Evolutionary conservation across 2,888 invertebrate species (phyloP), one percentile per base, ranked within the genome.

Genomic region (Parnassius orleans): DNA sequence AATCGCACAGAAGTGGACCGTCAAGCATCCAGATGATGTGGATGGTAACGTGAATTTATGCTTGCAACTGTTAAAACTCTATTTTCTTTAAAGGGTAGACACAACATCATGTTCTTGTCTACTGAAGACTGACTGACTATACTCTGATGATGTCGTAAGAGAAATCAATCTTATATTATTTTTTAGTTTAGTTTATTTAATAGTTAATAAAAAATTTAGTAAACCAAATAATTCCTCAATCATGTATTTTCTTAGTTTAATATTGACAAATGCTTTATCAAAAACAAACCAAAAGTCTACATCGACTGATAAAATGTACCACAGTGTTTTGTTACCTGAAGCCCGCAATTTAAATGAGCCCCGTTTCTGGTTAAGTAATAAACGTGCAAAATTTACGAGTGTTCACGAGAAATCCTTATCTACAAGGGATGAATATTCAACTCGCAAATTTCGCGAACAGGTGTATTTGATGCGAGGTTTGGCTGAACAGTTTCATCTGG

Each of bases 381-480:
- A 87, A 85, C 86, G 86, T 85, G 86, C 84, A 83, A 85, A 87
- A 80, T 88, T 86, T 80, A 80, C 76, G 73, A 79, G 76, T 78
- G 81, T 80, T 81, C 80, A 78, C 83, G 83, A 85, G 81, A 81
- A 84, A 84, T 83, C 79, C 80, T 78, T 79, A 78, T 79, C 81
- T 80, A 80, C 79, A 79, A 60, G 57, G 65, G 57, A 65, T 66
- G 59, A 60, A 64, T 65, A 64, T 66, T 61, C 60, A 62, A 57
- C 54, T 64, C 64, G 57, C 66, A 67, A 67, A 66, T 65, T 63
- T 19, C 11, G 52, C 55, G 46, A 57, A 55, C 69, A 70, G 70
- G 68, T 70, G 70, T 46, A 60, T 61, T 68, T 68, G 59, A 70
- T 70, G 57, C 59, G 60, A 64, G 55, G 51, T 44, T 43, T 14